Evolutionary conservation across 2,113 vertebrate genomes (phyloP).

Genomic region (Mola mola): DNA sequence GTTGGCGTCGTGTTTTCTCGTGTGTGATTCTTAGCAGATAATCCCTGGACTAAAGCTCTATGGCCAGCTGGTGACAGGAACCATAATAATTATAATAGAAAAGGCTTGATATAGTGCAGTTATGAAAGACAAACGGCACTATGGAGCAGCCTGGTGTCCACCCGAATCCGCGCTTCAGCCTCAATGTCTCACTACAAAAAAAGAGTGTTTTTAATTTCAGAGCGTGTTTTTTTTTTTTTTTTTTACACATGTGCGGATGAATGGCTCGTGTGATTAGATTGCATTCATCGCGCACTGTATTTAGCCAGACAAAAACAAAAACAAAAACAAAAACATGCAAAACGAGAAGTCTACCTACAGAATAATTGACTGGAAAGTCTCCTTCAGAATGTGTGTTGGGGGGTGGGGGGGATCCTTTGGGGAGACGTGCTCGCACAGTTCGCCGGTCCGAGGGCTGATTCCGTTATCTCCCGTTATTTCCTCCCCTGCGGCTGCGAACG

Average conservation of each 20-base stretch:
- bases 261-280: slow-evolving; percentile 21
- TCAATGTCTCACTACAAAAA: slow-evolving; percentile 21
- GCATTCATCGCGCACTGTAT: slow-evolving; percentile 22
- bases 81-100: slow-evolving; percentile 17
- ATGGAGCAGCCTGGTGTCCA: slow-evolving; percentile 3
- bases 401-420: slow-evolving; percentile 16
- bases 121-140: slow-evolving; percentile 6
- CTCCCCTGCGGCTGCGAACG: slow-evolving; percentile 22
- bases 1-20: slow-evolving; percentile 33
- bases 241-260: slow-evolving; percentile 31
- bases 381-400: no score
- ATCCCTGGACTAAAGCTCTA: neutral
- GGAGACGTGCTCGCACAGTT: slow-evolving; percentile 47
- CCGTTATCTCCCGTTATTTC: slow-evolving; percentile 65
- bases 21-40: slow-evolving; percentile 8
- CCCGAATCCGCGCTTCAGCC: slow-evolving; percentile 32
- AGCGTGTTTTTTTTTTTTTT: neutral
- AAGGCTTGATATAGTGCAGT: slow-evolving; percentile 7
- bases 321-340: slow-evolving; percentile 44
- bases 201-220: slow-evolving; percentile 1
- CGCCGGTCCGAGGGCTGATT: slow-evolving; percentile 62
- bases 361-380: slow-evolving; percentile 46
- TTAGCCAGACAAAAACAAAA: neutral
- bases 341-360: slow-evolving; percentile 65
- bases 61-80: slow-evolving; percentile 35